These are phyloP conservation scores for Alexandromys fortis DNA, from an alignment of 2,113 vertebrate species.

Conservation along the genomic window DNA sequence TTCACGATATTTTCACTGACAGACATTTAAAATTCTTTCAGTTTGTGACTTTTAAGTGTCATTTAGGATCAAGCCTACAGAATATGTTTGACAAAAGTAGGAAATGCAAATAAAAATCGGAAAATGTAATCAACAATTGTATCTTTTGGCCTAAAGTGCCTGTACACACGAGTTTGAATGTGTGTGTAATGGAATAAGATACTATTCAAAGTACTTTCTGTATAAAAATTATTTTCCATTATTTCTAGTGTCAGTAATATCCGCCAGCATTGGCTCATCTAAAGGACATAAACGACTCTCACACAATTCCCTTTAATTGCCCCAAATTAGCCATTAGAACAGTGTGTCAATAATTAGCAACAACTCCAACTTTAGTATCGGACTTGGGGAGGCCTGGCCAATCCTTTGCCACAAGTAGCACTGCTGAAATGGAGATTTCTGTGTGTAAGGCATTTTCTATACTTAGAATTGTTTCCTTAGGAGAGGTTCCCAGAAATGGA, in stretches of 20 bases:
- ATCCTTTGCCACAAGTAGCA: constrained; percentile 60
- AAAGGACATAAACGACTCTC: neutral
- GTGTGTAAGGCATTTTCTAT: constrained; percentile 71
- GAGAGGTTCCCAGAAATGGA: constrained; percentile 80
- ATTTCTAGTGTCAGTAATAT: neutral
- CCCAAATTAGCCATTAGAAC: constrained; percentile 39
- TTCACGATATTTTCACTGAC: neutral
- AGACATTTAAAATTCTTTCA: neutral
- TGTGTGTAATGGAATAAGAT: neutral
- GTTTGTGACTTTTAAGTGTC: neutral
- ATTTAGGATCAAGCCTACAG: neutral
- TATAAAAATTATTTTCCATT: neutral
- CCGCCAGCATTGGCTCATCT: neutral
- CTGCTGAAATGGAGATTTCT: constrained; percentile 69
- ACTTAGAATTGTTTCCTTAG: constrained; percentile 80
- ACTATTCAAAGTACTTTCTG: neutral
- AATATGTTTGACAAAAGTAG: neutral
- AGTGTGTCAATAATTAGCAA: constrained; percentile 40
- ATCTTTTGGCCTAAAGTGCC: neutral
- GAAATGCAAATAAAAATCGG: constrained; percentile 42
- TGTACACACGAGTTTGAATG: neutral
- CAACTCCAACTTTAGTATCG: constrained; percentile 32
- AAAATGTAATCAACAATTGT: neutral
- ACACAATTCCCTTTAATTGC: neutral
- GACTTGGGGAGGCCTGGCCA: constrained; percentile 43